A percentile compares a stretch with the other conserved stretches of the same genome.
Conservation (phyloP, 1,140 invertebrate genomes). For the Trigoniulus corallinus region DNA sequence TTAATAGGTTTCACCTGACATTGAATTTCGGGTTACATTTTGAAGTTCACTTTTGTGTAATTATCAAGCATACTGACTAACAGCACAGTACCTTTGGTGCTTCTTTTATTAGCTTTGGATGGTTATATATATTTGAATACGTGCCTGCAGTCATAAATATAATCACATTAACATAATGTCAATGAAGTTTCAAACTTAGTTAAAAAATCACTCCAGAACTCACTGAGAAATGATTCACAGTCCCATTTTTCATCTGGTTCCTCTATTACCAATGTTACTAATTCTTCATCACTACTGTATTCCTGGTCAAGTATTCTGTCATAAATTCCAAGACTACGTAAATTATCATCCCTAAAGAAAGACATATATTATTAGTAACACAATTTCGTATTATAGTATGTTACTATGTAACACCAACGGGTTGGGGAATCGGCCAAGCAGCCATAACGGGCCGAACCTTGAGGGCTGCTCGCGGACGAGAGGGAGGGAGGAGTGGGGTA, state of each 20-base stretch:
- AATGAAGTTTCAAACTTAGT: background rate
- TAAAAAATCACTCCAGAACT: slow-evolving; percentile 10
- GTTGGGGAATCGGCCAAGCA: too few species aligned
- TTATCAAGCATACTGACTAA: too few species aligned
- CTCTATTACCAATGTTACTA: slow-evolving; percentile 24
- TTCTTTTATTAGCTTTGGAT: slow-evolving; percentile 70
- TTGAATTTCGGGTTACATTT: too few species aligned
- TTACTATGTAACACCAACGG: too few species aligned
- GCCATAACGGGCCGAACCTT: too few species aligned
- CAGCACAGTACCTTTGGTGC: slow-evolving; percentile 35
- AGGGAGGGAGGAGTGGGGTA: too few species aligned
- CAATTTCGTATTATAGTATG: too few species aligned
- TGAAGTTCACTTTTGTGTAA: too few species aligned
- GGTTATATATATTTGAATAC: slow-evolving; percentile 79
- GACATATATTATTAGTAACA: too few species aligned
- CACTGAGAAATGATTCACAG: slow-evolving; percentile 72
- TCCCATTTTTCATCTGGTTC: slow-evolving; percentile 66
- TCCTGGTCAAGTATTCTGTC: background rate
- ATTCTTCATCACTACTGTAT: slow-evolving; percentile 9
- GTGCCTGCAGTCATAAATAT: slow-evolving; percentile 32
- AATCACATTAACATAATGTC: too few species aligned
- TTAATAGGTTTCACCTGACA: slow-evolving; percentile 32
- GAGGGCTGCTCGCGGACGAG: too few species aligned
- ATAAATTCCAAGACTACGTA: background rate
- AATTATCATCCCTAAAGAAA: background rate